Percentiles rank a stretch among this genome's conserved stretches.
These are phyloP conservation scores for Archaeoteleia sp. DNA, from an alignment of 2,888 invertebrate genomes.

Conservation along the genomic window DNA sequence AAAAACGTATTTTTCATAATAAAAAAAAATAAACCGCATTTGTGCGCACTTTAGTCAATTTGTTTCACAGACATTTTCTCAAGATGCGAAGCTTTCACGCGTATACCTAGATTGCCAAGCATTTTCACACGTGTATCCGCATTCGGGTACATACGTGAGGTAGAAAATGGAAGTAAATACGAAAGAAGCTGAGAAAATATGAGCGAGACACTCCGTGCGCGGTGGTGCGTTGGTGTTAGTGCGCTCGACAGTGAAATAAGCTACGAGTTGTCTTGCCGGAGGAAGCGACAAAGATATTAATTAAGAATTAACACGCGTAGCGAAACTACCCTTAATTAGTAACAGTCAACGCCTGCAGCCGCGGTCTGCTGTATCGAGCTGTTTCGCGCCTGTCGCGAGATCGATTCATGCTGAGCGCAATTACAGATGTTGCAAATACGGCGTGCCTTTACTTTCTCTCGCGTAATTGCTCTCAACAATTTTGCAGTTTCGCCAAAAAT, in stretches of 20 bases:
- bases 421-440: constrained; percentile 30
- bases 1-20: too few relatives aligned
- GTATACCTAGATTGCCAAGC: too few relatives aligned
- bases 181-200: too few relatives aligned
- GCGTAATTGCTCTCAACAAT: constrained; percentile 7
- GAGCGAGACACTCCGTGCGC: background rate
- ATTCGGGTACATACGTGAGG: too few relatives aligned
- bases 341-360: constrained; percentile 67
- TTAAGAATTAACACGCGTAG: constrained; percentile 72
- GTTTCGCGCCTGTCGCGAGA: constrained; percentile 32
- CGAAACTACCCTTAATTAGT: constrained; percentile 70
- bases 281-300: constrained; percentile 70
- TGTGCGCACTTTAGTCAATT: too few relatives aligned
- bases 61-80: too few relatives aligned
- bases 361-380: constrained; percentile 51
- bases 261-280: constrained; percentile 57
- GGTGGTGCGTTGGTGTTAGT: constrained; percentile 13
- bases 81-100: too few relatives aligned
- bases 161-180: too few relatives aligned
- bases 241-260: constrained; percentile 20
- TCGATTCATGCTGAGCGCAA: constrained; percentile 34
- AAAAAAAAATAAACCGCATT: too few relatives aligned
- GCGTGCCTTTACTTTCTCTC: constrained; percentile 17
- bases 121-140: too few relatives aligned
- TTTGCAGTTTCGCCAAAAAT: constrained; percentile 1